Evolutionary conservation across 2,113 vertebrate species (phyloP).

Genomic region (Gavia stellata): DNA sequence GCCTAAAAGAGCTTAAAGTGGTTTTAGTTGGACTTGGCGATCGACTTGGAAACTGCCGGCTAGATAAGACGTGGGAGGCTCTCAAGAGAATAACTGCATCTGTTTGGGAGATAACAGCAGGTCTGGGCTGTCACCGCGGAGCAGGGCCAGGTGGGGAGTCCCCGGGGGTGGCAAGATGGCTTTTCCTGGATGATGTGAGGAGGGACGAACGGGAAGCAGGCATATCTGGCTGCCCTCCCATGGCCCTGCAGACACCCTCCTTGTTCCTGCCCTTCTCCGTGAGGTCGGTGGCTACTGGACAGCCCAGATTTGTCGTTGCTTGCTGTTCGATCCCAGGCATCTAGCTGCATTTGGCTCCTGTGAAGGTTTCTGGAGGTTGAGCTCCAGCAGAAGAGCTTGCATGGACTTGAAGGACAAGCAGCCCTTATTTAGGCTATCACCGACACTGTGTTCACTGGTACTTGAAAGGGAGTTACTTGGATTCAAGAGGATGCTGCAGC

Average conservation of each 20-base stretch:
- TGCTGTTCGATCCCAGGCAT: not conserved
- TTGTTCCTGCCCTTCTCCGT: not conserved
- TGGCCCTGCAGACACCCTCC: not conserved
- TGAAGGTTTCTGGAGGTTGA: not conserved
- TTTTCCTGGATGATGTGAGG: not conserved
- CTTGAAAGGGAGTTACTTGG: not conserved
- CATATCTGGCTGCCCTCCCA: not conserved
- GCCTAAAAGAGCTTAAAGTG: not conserved
- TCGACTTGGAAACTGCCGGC: not conserved
- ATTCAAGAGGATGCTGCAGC: not conserved
- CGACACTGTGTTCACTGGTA: accelerated
- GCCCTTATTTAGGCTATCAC: not conserved
- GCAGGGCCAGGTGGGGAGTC: constrained; percentile 20
- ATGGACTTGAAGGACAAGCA: not conserved
- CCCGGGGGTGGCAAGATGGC: not conserved
- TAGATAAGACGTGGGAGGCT: constrained; percentile 35
- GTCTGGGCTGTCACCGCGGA: not conserved
- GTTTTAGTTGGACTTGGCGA: not conserved
- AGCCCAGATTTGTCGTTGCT: not conserved
- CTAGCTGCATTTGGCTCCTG: not conserved
- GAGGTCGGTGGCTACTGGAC: accelerated
- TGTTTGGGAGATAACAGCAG: constrained; percentile 36
- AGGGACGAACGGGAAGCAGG: not conserved
- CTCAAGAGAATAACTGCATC: constrained; percentile 14
- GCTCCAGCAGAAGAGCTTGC: not conserved